phyloP scores from a whole-genome alignment of 2,113 vertebrate genomes.

The Saguinus imperator region DNA sequence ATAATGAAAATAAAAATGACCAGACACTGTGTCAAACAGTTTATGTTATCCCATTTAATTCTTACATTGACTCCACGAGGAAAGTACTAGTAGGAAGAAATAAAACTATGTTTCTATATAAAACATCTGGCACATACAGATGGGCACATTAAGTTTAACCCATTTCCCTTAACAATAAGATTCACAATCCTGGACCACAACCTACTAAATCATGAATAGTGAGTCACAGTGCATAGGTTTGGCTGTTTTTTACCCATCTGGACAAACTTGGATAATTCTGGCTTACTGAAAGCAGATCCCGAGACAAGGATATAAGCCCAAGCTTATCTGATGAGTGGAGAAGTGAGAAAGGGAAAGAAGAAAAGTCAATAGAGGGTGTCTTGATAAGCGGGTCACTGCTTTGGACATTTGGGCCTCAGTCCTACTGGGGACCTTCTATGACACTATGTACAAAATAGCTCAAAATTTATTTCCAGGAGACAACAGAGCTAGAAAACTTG shows the following conservation, averaged over 20 bases:
- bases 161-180: background rate
- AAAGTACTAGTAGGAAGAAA: background rate
- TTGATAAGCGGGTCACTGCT: background rate
- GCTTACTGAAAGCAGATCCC: background rate
- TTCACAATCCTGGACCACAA: background rate
- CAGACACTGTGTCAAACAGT: background rate
- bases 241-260: background rate
- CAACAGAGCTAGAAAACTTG: background rate
- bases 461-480: background rate
- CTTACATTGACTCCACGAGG: background rate
- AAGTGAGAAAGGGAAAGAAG: background rate
- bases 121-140: background rate
- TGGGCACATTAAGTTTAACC: background rate
- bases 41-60: background rate
- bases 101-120: background rate
- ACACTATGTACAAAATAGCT: background rate
- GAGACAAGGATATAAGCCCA: background rate
- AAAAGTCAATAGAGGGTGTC: background rate
- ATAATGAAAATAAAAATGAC: background rate
- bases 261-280: background rate
- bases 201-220: background rate
- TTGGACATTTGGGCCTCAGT: background rate
- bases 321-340: background rate
- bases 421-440: background rate
- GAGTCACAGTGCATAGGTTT: background rate